These are phyloP conservation scores for Melieria omissa DNA, from an alignment of 2,888 invertebrate genomes.

Conservation along the genomic window DNA sequence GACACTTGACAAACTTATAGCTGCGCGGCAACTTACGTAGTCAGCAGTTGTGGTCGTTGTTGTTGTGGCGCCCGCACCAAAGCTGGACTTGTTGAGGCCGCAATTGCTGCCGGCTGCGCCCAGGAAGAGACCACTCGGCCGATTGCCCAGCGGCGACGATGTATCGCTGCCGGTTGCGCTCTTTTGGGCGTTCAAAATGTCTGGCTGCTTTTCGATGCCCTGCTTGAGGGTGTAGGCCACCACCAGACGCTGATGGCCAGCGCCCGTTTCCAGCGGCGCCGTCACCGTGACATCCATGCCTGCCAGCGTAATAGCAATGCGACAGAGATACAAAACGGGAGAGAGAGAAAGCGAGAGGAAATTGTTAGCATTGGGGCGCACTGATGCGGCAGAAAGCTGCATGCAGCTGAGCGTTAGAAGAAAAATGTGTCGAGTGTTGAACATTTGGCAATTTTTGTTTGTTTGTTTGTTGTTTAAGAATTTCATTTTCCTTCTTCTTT, in stretches of 20 bases:
- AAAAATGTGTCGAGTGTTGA: not conserved
- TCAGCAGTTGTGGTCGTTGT: conserved; percentile 50
- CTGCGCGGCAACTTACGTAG: conserved; percentile 58
- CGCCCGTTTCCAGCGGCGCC: conserved; percentile 78
- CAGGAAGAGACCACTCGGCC: conserved; percentile 51
- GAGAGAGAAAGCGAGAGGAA: conserved; percentile 7
- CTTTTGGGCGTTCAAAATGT: conserved; percentile 84
- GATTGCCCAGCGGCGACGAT: conserved; percentile 64
- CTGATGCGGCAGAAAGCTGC: not conserved
- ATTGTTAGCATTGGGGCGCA: not conserved
- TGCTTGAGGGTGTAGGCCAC: conserved; percentile 87
- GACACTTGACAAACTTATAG: not conserved
- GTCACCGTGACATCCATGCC: conserved; percentile 68
- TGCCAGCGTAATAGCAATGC: conserved; percentile 38
- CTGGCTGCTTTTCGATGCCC: conserved; percentile 78
- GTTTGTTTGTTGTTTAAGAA: not conserved
- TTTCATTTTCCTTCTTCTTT: not conserved
- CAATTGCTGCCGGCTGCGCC: conserved; percentile 42
- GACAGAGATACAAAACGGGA: conserved; percentile 1
- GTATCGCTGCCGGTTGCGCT: conserved; percentile 68
- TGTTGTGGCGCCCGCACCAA: conserved; percentile 47
- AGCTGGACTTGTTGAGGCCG: conserved; percentile 53
- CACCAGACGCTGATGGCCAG: conserved; percentile 85
- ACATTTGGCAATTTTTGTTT: not conserved
- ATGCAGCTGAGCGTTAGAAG: not conserved